Conservation (phyloP, 2,888 invertebrate genomes). For the Cephus nigrinus region DNA sequence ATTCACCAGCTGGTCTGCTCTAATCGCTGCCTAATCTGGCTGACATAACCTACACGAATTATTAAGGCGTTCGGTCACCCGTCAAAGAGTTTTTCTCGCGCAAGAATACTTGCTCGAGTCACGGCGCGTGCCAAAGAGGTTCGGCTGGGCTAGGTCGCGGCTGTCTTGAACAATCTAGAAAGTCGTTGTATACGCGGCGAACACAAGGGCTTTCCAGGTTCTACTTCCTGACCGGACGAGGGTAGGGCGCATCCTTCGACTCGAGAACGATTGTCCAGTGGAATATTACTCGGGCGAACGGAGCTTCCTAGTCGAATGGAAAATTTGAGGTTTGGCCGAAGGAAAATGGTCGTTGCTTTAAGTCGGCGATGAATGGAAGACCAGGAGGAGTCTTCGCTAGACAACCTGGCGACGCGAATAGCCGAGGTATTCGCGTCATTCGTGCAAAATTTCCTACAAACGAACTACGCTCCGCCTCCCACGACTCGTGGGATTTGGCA, state of each 20-base stretch:
- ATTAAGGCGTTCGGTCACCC: not conserved
- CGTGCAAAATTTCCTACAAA: not conserved
- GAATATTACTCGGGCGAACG: not conserved
- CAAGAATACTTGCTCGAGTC: not conserved
- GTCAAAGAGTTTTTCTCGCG: not conserved
- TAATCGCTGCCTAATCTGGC: too few relatives aligned
- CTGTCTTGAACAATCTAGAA: not conserved
- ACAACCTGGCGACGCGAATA: slow-evolving; percentile 48
- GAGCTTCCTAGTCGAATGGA: not conserved
- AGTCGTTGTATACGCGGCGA: not conserved
- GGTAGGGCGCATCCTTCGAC: not conserved
- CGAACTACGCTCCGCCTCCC: not conserved
- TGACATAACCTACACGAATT: too few relatives aligned
- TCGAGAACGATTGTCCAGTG: not conserved
- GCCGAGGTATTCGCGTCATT: slow-evolving; percentile 29
- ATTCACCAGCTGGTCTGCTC: too few relatives aligned
- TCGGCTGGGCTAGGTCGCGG: not conserved
- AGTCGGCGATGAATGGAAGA: slow-evolving; percentile 12
- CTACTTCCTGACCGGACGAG: not conserved
- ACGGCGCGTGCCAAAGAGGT: not conserved
- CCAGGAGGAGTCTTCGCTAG: slow-evolving; percentile 32
- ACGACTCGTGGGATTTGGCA: not conserved
- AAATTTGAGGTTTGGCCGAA: not conserved
- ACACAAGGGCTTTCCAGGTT: not conserved
- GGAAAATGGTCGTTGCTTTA: not conserved